These are phyloP conservation scores for Stegastes partitus DNA, from an alignment of 2,113 vertebrate species.

Conservation along the genomic window DNA sequence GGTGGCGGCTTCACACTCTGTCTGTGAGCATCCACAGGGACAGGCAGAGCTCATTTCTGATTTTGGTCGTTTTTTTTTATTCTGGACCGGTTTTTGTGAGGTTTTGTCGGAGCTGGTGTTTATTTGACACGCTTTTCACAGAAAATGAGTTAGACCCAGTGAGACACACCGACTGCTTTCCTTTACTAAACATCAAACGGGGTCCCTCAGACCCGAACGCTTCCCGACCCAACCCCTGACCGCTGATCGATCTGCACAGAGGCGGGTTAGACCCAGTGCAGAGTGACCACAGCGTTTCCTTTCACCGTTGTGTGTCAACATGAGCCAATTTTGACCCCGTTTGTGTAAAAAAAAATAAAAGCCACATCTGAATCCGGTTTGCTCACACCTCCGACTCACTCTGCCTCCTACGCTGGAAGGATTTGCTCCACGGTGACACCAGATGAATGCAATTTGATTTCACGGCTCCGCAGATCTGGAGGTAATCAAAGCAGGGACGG, in stretches of 20 bases:
- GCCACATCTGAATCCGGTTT: conserved; percentile 14
- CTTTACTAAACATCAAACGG: neutral
- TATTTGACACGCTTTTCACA: too few relatives aligned
- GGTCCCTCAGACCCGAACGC: neutral
- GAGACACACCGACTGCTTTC: too few relatives aligned
- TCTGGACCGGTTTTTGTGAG: too few relatives aligned
- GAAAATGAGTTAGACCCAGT: too few relatives aligned
- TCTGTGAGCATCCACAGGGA: too few relatives aligned
- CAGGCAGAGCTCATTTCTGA: too few relatives aligned
- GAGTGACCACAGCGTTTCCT: neutral
- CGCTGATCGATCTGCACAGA: neutral
- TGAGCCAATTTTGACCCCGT: neutral
- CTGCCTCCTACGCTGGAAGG: conserved; percentile 2
- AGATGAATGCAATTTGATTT: conserved; percentile 23
- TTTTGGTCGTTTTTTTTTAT: too few relatives aligned
- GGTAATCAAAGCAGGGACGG: conserved; percentile 8
- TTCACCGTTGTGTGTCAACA: neutral
- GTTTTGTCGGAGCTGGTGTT: too few relatives aligned
- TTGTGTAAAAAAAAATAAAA: neutral
- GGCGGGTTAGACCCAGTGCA: neutral
- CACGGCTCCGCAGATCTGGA: conserved; percentile 17
- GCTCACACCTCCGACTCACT: conserved; percentile 12
- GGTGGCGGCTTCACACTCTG: too few relatives aligned
- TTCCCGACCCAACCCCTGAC: neutral
- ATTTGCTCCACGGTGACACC: conserved; percentile 24